Conservation (phyloP, 2,113 vertebrate species). For the Ailuropoda melanoleuca region DNA sequence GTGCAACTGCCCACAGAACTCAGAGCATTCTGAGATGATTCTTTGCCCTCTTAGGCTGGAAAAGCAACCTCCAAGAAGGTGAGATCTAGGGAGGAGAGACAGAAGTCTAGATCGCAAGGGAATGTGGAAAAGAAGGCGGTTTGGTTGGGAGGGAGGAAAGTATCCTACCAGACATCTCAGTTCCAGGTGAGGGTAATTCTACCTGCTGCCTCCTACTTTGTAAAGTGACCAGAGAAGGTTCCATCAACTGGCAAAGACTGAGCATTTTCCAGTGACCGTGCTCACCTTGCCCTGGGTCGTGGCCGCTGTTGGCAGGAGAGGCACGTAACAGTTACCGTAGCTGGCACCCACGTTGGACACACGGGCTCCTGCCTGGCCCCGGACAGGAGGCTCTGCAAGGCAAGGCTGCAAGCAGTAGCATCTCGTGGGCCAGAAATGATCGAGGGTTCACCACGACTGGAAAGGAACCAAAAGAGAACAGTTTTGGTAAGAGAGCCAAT, state of each 20-base stretch:
- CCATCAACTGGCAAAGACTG: not conserved
- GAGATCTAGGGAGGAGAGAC: not conserved
- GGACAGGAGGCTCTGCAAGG: not conserved
- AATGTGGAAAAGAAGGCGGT: not conserved
- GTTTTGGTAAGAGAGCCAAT: not conserved
- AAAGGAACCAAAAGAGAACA: not conserved
- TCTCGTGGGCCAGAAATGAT: not conserved
- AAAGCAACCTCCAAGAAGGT: not conserved
- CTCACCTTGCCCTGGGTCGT: constrained; percentile 42
- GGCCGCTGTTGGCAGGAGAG: not conserved
- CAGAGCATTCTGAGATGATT: not conserved
- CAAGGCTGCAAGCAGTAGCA: not conserved
- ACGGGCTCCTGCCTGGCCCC: not conserved
- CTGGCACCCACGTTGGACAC: not conserved
- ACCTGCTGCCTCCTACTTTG: constrained; percentile 19
- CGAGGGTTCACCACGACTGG: not conserved
- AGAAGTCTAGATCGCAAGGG: not conserved
- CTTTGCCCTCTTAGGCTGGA: not conserved
- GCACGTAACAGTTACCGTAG: not conserved
- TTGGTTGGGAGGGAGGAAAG: constrained; percentile 21
- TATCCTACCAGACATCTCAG: not conserved
- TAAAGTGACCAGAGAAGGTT: constrained; percentile 53
- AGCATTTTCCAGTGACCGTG: constrained; percentile 3
- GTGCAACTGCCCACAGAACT: not conserved
- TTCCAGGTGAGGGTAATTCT: constrained; percentile 54